These are phyloP conservation scores for Drosophila pandora DNA, from an alignment of 1,140 invertebrate genomes.

Conservation along the genomic window DNA sequence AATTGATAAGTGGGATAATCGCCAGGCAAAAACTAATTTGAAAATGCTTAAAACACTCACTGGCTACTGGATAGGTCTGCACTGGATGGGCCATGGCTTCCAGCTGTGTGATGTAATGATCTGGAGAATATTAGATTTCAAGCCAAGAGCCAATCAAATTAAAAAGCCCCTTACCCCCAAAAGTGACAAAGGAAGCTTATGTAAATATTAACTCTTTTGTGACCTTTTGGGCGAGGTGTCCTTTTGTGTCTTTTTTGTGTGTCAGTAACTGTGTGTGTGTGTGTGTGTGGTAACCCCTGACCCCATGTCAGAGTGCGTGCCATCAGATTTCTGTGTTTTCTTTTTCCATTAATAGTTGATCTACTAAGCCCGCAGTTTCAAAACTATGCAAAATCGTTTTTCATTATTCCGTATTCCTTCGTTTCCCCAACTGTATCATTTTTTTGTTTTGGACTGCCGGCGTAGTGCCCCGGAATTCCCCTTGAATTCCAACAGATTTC, in stretches of 20 bases:
- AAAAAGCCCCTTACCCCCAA: slow-evolving; percentile 4
- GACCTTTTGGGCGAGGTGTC: slow-evolving; percentile 35
- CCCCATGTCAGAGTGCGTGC: slow-evolving; percentile 31
- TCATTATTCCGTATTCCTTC: slow-evolving; percentile 50
- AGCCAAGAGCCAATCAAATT: slow-evolving; percentile 43
- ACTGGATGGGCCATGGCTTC: not conserved
- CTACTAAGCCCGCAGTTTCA: slow-evolving; percentile 71
- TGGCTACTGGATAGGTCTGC: not conserved
- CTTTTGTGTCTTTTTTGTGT: slow-evolving; percentile 2
- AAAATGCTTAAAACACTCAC: slow-evolving; percentile 37
- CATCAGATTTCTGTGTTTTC: slow-evolving; percentile 51
- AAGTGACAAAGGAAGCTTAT: slow-evolving; percentile 35
- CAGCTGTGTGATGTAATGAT: slow-evolving; percentile 44
- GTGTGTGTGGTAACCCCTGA: slow-evolving; percentile 4
- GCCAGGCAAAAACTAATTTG: slow-evolving; percentile 37
- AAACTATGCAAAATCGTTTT: slow-evolving; percentile 74
- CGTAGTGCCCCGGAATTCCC: not conserved
- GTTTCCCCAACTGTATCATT: not conserved
- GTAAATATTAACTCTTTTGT: slow-evolving; percentile 49
- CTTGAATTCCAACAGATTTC: slow-evolving; percentile 35
- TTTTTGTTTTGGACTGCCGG: slow-evolving; percentile 23
- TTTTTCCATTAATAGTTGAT: slow-evolving; percentile 80
- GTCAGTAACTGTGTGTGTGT: not conserved
- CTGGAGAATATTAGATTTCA: slow-evolving; percentile 33
- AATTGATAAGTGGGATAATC: slow-evolving; percentile 54